Evolutionary conservation across 2,113 vertebrate species (phyloP).

Genomic region (Dipodomys merriami): DNA sequence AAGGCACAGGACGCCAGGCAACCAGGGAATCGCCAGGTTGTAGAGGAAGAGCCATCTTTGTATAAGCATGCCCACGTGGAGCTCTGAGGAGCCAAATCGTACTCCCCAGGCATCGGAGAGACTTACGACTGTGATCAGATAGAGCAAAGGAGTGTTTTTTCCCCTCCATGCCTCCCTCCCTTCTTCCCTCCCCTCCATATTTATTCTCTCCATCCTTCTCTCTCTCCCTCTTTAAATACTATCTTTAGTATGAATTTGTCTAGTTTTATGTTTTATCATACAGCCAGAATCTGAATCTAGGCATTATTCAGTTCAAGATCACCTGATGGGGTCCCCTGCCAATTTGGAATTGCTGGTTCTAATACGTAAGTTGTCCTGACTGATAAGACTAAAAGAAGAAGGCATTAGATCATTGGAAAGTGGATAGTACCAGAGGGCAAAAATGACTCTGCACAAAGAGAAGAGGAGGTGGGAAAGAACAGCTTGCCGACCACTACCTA

Average conservation of each 20-base stretch:
- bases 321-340: neutral
- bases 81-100: fast-evolving
- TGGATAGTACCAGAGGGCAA: neutral
- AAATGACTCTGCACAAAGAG: neutral
- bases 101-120: neutral
- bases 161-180: no score
- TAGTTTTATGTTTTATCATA: neutral
- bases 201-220: no score
- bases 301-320: neutral
- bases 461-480: neutral
- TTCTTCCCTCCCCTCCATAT: no score
- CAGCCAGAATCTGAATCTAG: neutral
- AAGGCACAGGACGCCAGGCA: neutral
- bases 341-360: neutral
- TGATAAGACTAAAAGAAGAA: neutral
- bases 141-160: neutral
- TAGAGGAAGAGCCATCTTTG: neutral
- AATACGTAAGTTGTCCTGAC: no score
- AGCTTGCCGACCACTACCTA: fast-evolving
- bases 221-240: neutral
- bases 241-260: neutral
- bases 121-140: no score
- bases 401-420: neutral
- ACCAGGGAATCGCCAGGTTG: neutral
- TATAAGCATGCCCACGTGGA: fast-evolving